Evolutionary conservation across 2,888 invertebrate species (phyloP).

Genomic region (Philereme transversata): DNA sequence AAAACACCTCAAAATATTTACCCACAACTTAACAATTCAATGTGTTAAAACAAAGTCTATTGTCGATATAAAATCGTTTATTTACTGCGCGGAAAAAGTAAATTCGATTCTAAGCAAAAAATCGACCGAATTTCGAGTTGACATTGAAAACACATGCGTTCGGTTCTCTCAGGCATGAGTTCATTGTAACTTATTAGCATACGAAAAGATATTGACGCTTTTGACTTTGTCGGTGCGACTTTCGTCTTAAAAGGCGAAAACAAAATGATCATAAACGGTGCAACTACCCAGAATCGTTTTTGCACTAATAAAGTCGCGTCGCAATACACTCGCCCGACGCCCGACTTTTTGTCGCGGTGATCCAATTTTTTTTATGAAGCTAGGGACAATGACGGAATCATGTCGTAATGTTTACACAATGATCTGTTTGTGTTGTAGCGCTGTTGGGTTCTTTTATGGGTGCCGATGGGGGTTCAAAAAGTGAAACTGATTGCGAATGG

Average conservation of each 20-base stretch:
- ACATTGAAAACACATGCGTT: constrained; percentile 64
- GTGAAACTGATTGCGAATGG: constrained; percentile 40
- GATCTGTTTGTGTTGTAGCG: constrained; percentile 58
- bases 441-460: constrained; percentile 52
- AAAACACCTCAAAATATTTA: constrained; percentile 43
- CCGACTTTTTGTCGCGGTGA: constrained; percentile 56
- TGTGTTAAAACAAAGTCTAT: constrained; percentile 48
- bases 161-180: constrained; percentile 65
- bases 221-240: constrained; percentile 70
- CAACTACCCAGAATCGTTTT: constrained; percentile 67
- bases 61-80: constrained; percentile 50
- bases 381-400: constrained; percentile 59
- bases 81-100: constrained; percentile 49
- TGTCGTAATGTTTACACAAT: constrained; percentile 71
- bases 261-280: constrained; percentile 61
- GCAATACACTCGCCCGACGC: constrained; percentile 53
- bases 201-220: constrained; percentile 64
- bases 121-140: constrained; percentile 56
- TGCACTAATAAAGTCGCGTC: constrained; percentile 72
- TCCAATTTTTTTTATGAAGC: constrained; percentile 56
- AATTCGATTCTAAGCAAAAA: constrained; percentile 45
- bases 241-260: constrained; percentile 69
- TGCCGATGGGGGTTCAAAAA: constrained; percentile 51
- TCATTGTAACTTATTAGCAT: constrained; percentile 79
- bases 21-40: constrained; percentile 44